These are phyloP conservation scores for Lissocephala sabroskyi DNA, from an alignment of 2,888 invertebrate species.

Conservation along the genomic window DNA sequence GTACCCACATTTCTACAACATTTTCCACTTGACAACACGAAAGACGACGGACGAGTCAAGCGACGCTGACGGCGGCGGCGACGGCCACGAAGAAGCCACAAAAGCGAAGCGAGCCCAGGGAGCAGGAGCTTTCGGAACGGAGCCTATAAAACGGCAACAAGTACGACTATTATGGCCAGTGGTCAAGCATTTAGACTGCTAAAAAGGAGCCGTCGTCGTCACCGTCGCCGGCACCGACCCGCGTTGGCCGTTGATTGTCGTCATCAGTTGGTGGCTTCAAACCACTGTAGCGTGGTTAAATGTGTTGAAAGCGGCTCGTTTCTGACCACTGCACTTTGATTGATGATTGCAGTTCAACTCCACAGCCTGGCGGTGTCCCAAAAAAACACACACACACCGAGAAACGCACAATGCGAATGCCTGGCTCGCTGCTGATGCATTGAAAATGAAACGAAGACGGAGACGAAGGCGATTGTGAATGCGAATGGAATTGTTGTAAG, in stretches of 20 bases:
- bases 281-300: conserved; percentile 51
- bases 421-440: not conserved
- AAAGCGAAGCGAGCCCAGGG: conserved; percentile 37
- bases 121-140: conserved; percentile 26
- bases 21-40: conserved; percentile 68
- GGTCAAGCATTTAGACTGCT: conserved; percentile 53
- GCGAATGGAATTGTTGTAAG: conserved; percentile 27
- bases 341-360: conserved; percentile 55
- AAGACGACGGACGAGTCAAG: conserved; percentile 20
- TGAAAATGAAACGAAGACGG: too few relatives aligned
- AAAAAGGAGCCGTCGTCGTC: conserved; percentile 23
- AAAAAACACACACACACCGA: not conserved
- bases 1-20: conserved; percentile 51
- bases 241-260: not conserved
- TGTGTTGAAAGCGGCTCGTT: conserved; percentile 52
- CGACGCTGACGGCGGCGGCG: not conserved
- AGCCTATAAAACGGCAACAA: conserved; percentile 39
- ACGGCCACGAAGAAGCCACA: not conserved
- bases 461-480: too few relatives aligned
- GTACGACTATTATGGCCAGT: conserved; percentile 55
- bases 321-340: conserved; percentile 42
- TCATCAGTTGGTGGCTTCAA: conserved; percentile 49
- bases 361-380: conserved; percentile 9
- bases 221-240: not conserved
- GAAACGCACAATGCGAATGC: not conserved